Evolutionary conservation across 2,113 vertebrate genomes (phyloP), one percentile per base, ranked within the genome.

Genomic region (Antechinus stuartii): DNA sequence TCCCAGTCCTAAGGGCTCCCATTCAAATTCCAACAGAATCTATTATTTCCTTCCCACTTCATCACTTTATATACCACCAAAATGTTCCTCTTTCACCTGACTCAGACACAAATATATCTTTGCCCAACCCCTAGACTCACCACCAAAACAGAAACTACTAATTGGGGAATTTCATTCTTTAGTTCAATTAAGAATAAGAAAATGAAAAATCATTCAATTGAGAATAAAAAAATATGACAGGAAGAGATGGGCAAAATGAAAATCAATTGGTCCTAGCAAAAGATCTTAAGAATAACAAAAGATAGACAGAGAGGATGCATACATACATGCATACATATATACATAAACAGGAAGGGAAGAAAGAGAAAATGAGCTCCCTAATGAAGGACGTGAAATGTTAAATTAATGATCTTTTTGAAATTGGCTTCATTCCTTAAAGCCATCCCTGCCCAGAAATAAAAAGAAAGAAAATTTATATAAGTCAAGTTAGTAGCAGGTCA

Each of bases 361-460:
- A 26, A 26, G 84, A 95, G 90, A 61, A 95, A 96, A 96, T 25
- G 57, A 94, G 52, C 54, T 97, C 90, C 91, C 96, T 97, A 96
- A 96, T 90, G 94, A 96, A 96, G n/a, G 35, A 96, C 93, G 91
- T 76, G 55, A 93, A 3, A 30, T 93, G 46, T 89, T 95, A 93
- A 95, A 94, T 96, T 96, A 96, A 96, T 96, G 89, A 94, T 42
- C 22, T 49, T 92, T 95, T 94, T 95, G 84, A 96, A 94, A 97
- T 1, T 92, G 94, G 89, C 84, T 54, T 96, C 93, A 91, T 95
- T 97, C 19, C 92, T 97, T 96, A 97, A 96, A 46, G 26, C 93
- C 57, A 94, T 76, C 35, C 0, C 57, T 95, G 57, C 50, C 42
- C 76, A 91, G 53, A 89, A 95, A 93, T 95, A 61, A 96, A 68